phyloP scores from a whole-genome alignment of 2,888 invertebrate species.

The Epistrophe eligans region DNA sequence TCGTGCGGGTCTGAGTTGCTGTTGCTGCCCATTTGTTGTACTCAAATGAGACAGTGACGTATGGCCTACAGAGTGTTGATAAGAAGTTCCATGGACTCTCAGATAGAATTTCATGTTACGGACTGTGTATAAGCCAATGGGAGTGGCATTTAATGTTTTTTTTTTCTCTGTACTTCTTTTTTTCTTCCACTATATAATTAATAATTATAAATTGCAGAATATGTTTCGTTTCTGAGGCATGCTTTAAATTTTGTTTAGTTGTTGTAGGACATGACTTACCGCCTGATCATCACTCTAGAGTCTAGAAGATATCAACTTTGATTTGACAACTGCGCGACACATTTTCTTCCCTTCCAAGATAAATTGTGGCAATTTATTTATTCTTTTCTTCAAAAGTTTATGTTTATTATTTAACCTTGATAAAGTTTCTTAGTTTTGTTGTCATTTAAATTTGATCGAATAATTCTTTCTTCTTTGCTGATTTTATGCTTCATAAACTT shows the following conservation, averaged over 20 bases:
- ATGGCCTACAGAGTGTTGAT: constrained; percentile 72
- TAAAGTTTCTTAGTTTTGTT: constrained; percentile 30
- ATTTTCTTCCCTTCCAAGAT: constrained; percentile 30
- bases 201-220: constrained; percentile 69
- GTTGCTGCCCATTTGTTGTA: constrained; percentile 71
- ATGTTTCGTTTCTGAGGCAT: constrained; percentile 13
- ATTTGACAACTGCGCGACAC: constrained; percentile 39
- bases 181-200: constrained; percentile 50
- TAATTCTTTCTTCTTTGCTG: constrained; percentile 39
- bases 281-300: constrained; percentile 11
- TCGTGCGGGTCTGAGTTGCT: constrained; percentile 67
- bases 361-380: constrained; percentile 43
- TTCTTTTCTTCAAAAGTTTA: background rate
- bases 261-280: background rate
- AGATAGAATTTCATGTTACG: constrained; percentile 70
- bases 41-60: constrained; percentile 75
- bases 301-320: constrained; percentile 54
- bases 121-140: constrained; percentile 34
- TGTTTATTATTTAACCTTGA: constrained; percentile 54
- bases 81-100: constrained; percentile 57
- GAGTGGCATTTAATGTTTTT: constrained; percentile 63
- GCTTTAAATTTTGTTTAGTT: background rate
- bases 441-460: constrained; percentile 34
- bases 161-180: constrained; percentile 14
- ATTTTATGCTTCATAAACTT: constrained; percentile 35